Percentiles rank a stretch among this genome's conserved stretches.
Conservation (phyloP, 1,140 invertebrate species). For the Macrobrachium rosenbergii region DNA sequence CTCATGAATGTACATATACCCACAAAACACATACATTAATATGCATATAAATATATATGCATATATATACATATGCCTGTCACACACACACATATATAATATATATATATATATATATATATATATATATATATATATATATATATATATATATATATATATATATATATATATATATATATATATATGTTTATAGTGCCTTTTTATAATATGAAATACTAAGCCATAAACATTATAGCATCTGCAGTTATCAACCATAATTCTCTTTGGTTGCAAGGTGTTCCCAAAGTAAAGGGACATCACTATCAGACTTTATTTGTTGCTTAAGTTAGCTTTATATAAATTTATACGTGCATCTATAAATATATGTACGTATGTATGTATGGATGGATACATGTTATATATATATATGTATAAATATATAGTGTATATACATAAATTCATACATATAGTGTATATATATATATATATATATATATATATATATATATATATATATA, state of each 20-base stretch:
- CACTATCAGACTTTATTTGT: neutral
- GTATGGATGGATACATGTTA: neutral
- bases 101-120: slow-evolving; percentile 30
- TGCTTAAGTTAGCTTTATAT: neutral
- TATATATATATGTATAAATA: slow-evolving; percentile 25
- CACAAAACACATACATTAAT: neutral
- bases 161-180: no score
- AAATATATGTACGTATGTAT: slow-evolving; percentile 3
- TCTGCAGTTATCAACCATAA: no score
- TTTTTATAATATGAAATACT: no score
- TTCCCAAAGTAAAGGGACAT: neutral
- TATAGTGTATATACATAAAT: neutral
- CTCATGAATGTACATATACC: neutral
- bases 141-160: no score
- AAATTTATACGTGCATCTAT: slow-evolving; percentile 2
- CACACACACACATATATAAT: neutral
- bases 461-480: slow-evolving; percentile 11
- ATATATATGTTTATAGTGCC: no score
- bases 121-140: no score
- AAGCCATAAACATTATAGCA: no score
- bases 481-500: no score
- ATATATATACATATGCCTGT: neutral
- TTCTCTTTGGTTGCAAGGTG: no score
- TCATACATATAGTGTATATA: neutral
- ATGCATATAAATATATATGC: neutral